Evolutionary conservation across 2,888 invertebrate species (phyloP), one percentile per base, ranked within the genome.

Genomic region (Macaria liturata): DNA sequence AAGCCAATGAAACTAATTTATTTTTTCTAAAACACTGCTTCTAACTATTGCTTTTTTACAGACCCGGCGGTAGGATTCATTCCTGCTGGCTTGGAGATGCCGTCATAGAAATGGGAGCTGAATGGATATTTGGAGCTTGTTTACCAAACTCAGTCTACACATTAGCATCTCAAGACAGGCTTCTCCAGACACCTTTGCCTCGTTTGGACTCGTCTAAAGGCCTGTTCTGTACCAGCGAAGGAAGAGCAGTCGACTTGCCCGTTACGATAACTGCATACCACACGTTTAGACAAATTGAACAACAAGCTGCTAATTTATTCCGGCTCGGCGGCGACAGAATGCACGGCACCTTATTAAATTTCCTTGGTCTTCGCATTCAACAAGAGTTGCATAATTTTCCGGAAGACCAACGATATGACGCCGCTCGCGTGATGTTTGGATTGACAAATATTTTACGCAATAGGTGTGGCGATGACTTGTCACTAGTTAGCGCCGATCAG

Each of bases 51-150:
- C 20, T 20, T 49, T 66, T 86, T 78, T 8, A 52, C 80, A 95
- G 96, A 70, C 95, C 95, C 61, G 96, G 96, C 37, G 96, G 96
- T 53, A 92, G 96, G 62, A 95, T 96, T 46, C 95, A 95, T 78
- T 95, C 96, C 0, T 95, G 95, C 78, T 95, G 95, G 94, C 88
- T 96, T 50, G 95, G 95, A 46, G 96, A 96, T 73, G 93, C 95
- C 0, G 94, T 95, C 20, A 95, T 95, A 34, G 96, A 96, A 83
- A 93, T 96, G 93, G 96, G 96, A 1, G 95, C 96, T 0, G 94
- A 95, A 67, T 95, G 94, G 93, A 95, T 96, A 65, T 93, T 93
- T 68, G 95, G 95, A 34, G 95, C 95, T 47, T 94, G 95, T 72
- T 88, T 95, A 40, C 94, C 95, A 4, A 95, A 96, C 77, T 94